phyloP scores from a whole-genome alignment of 2,113 vertebrate species.

The Opisthocomus hoazin region DNA sequence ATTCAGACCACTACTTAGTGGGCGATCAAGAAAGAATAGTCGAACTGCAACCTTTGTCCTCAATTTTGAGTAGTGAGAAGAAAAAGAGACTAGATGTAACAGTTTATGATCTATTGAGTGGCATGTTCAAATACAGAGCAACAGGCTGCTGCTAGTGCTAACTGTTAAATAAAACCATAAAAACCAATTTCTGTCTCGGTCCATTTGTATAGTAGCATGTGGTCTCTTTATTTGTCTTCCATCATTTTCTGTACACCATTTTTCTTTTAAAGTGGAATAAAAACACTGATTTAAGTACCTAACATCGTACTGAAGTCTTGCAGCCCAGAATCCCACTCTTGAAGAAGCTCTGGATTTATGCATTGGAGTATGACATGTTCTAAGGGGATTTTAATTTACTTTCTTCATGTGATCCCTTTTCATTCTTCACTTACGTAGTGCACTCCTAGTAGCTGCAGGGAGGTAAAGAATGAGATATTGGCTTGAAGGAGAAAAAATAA shows the following conservation, averaged over 20 bases:
- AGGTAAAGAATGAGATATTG: background rate
- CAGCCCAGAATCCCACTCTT: background rate
- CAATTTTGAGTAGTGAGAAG: background rate
- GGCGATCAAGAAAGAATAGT: background rate
- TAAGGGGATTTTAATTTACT: background rate
- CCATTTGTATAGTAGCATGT: background rate
- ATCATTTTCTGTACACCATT: background rate
- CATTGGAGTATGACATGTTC: background rate
- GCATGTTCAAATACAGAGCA: background rate
- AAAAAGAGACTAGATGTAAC: background rate
- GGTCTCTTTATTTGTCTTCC: background rate
- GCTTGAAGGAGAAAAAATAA: background rate
- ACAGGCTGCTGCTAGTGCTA: background rate
- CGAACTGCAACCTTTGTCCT: background rate
- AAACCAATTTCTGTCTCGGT: background rate
- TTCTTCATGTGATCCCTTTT: background rate
- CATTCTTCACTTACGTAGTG: background rate
- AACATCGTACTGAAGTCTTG: background rate
- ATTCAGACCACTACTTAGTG: background rate
- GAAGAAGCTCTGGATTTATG: background rate
- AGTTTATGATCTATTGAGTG: background rate
- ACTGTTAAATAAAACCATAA: background rate
- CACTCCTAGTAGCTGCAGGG: background rate
- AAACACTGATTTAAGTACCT: background rate
- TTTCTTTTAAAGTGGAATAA: background rate